Conservation (phyloP, 2,888 invertebrate species). For the Schrankia costaestrigalis region DNA sequence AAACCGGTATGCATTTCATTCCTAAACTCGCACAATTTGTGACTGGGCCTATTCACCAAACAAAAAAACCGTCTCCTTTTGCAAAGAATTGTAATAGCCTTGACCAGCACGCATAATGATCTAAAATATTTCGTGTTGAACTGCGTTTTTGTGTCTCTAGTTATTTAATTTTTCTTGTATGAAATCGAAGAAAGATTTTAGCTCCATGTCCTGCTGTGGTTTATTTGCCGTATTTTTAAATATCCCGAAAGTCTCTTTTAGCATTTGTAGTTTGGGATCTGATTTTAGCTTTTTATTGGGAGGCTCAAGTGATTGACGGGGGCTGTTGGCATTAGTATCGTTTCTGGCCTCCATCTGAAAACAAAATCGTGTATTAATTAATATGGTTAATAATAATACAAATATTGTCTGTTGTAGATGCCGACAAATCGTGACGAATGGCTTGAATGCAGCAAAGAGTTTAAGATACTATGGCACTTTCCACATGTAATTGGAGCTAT, state of each 20-base stretch:
- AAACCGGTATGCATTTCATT: no score
- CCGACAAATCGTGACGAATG: constrained; percentile 24
- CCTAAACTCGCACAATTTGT: no score
- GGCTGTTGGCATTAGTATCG: no score
- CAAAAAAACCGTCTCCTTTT: no score
- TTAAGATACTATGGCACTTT: constrained; percentile 31
- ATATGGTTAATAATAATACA: constrained; percentile 1
- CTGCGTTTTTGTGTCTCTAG: no score
- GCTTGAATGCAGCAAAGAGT: constrained; percentile 18
- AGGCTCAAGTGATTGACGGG: not conserved
- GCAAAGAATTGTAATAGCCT: no score
- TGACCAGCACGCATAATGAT: constrained; percentile 2
- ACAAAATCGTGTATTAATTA: constrained; percentile 1
- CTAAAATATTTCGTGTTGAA: constrained; percentile 2
- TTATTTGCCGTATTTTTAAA: constrained; percentile 1
- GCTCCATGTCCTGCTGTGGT: not conserved
- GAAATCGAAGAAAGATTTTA: constrained; percentile 2
- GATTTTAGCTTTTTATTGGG: no score
- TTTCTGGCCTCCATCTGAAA: no score
- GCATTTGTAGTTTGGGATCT: no score
- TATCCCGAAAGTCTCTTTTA: no score
- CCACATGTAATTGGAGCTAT: constrained; percentile 33
- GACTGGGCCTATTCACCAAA: no score
- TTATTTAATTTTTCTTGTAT: constrained; percentile 1
- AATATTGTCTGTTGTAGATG: constrained; percentile 18